phyloP scores from a whole-genome alignment of 2,797 vertebrate genomes.

The Falco berigora region DNA sequence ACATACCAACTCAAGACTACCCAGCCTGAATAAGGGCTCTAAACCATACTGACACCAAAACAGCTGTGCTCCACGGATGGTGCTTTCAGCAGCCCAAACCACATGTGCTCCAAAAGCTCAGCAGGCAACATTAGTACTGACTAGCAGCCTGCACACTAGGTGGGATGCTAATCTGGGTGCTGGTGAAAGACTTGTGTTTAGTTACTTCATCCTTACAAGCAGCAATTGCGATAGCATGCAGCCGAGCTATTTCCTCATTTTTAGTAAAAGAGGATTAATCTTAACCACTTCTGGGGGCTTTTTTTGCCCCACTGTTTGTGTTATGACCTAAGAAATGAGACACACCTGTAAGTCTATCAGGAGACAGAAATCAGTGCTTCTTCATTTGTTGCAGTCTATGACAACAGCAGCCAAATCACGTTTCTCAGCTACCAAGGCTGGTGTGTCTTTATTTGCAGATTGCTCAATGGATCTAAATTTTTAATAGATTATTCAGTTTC shows the following conservation, averaged over 20 bases:
- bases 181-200: not conserved
- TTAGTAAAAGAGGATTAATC: not conserved
- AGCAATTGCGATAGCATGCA: not conserved
- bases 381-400: not conserved
- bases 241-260: not conserved
- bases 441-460: not conserved
- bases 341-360: not conserved
- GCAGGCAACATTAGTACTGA: not conserved
- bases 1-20: not conserved
- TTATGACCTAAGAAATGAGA: not conserved
- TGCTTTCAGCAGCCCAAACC: not conserved
- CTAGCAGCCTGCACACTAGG: not conserved
- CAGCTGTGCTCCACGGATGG: fast-evolving
- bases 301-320: not conserved
- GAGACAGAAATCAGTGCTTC: not conserved
- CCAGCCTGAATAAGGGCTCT: not conserved
- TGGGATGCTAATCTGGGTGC: not conserved
- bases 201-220: not conserved
- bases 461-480: not conserved
- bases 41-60: not conserved
- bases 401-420: not conserved
- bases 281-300: not conserved
- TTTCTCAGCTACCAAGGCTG: not conserved
- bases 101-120: not conserved
- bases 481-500: not conserved